These are phyloP conservation scores for Punctoribates punctum DNA, from an alignment of 2,888 invertebrate genomes.

Conservation along the genomic window DNA sequence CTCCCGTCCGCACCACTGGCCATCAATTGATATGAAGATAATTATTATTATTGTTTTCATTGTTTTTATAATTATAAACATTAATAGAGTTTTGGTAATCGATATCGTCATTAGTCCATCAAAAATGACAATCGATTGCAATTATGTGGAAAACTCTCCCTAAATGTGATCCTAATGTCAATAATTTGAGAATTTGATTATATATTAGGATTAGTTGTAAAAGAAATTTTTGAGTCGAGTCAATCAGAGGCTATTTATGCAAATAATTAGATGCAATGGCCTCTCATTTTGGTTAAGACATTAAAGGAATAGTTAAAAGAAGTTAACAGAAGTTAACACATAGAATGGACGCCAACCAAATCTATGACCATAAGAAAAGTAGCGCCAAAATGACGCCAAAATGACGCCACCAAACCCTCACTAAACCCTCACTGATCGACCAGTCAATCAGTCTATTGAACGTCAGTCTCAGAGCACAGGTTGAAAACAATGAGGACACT, in stretches of 20 bases:
- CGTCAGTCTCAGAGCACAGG: not conserved
- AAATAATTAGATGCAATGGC: not conserved
- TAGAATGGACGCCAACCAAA: not conserved
- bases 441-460: not conserved
- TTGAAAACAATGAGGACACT: not conserved
- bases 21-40: too few species aligned
- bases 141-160: not conserved
- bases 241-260: too few species aligned
- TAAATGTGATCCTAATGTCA: not conserved
- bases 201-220: not conserved
- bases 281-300: not conserved
- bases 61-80: too few species aligned
- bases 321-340: not conserved
- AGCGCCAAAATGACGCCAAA: conserved; percentile 1
- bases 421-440: not conserved
- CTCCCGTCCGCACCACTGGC: too few species aligned
- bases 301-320: not conserved
- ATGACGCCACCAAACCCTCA: too few species aligned
- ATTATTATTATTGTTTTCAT: too few species aligned
- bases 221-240: too few species aligned
- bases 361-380: not conserved
- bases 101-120: not conserved
- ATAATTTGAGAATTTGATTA: not conserved
- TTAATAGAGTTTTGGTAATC: not conserved
- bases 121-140: not conserved